Base-by-base conservation (phyloP, 2,113 vertebrate genomes). In the Percina caprodes region DNA sequence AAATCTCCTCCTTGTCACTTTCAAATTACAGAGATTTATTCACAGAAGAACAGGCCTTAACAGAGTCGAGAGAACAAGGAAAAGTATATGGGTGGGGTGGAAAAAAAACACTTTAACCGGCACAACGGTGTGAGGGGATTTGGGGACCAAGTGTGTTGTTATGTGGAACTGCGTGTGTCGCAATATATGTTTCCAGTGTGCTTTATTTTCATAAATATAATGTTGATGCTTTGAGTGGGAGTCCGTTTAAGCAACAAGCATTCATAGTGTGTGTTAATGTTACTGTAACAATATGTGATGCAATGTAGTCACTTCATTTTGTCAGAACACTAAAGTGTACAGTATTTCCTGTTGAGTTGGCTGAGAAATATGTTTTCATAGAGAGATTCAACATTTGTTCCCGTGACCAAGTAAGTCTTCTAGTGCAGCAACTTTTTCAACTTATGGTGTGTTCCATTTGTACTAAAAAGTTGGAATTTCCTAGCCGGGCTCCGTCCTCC, bases 21-120 rank as follows among this genome's bases (percentile, higher is more conserved):
- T 94, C 81, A 93, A 96, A 96, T 96, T 95, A 95, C 93, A 95
- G 92, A 96, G 96, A 97, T 96, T 96, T 96, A 96, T 97, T 96
- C 96, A 93, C 94, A 95, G 94, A 96, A 95, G 95, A 96, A 94
- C 91, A 86, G 77, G 69, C 75, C 77, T 89, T 82, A 90, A 85
- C 79, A 84, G 74, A 82, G 83, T 88, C 21, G 42, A 85, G 80
- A 76, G 80, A 88, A 89, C 60, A 73, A 81, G 66, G 66, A 56
- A 81, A 65, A 81, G 26, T 46, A 74, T 21, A 63, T 42, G 39
- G 39, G 39, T 11, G 54, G 59, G 74, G 14, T 48, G 3, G 42
- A 23, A 30, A 42, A 21, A 85, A 80, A 61, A 69, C 49, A 23
- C 94, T 90, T 95, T 94, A 91, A 94, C 93, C 94, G 93, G 96